Evolutionary conservation across 2,888 invertebrate genomes (phyloP).

Genomic region (Platycheirus rosarum): DNA sequence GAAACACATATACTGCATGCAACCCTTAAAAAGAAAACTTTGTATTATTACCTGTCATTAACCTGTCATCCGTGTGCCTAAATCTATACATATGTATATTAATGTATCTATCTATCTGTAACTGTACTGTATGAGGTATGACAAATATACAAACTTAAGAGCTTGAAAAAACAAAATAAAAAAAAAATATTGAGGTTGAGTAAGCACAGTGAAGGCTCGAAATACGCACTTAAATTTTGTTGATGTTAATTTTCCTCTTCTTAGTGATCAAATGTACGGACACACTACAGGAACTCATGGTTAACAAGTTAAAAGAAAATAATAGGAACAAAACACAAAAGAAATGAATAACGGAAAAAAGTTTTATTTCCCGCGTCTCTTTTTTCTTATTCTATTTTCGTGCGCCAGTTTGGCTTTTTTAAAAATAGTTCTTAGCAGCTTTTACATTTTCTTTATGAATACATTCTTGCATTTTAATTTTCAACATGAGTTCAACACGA

Average conservation of each 20-base stretch:
- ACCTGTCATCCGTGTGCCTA: slow-evolving; percentile 54
- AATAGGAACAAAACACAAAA: background rate
- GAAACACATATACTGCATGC: background rate
- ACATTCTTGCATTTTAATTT: background rate
- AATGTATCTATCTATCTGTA: no score
- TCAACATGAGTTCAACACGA: slow-evolving; percentile 1
- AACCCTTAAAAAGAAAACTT: slow-evolving; percentile 29
- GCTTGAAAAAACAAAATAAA: slow-evolving; percentile 31
- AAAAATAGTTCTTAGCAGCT: background rate
- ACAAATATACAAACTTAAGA: slow-evolving; percentile 21
- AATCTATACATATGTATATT: no score
- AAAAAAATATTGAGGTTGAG: slow-evolving; percentile 38
- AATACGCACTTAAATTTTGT: slow-evolving; percentile 45
- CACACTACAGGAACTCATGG: slow-evolving; percentile 29
- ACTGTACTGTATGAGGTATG: background rate
- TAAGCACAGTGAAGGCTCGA: slow-evolving; percentile 23
- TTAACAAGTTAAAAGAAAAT: slow-evolving; percentile 11
- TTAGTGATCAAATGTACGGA: slow-evolving; percentile 65
- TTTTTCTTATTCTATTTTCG: slow-evolving; percentile 30
- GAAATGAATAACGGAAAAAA: slow-evolving; percentile 38
- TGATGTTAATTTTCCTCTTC: slow-evolving; percentile 16
- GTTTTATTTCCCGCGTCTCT: slow-evolving; percentile 29
- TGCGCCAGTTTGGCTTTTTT: background rate
- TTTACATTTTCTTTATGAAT: background rate
- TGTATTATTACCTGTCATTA: slow-evolving; percentile 64